Percentiles rank a stretch among this genome's conserved stretches.
Evolutionary conservation across 1,140 invertebrate species (phyloP).

Genomic region (Euwallacea fornicatus): DNA sequence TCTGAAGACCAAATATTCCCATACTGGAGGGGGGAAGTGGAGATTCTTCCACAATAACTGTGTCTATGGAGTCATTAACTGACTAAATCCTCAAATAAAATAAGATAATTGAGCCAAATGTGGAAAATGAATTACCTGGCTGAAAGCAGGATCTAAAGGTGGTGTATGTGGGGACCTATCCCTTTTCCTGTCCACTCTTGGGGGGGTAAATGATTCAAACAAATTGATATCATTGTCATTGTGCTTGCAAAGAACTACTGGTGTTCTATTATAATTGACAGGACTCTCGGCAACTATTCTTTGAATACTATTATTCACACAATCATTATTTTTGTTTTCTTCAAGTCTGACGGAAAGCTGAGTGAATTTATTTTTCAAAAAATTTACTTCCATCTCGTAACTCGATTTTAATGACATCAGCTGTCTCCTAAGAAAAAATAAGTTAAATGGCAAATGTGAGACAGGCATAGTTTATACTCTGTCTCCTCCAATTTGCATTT

Average conservation of each 20-base stretch:
- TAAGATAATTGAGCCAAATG: not conserved
- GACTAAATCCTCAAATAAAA: too few species aligned
- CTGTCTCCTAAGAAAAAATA: conserved; percentile 33
- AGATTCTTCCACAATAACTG: conserved; percentile 6
- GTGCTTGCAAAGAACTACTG: not conserved
- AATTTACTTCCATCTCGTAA: conserved; percentile 41
- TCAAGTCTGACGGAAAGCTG: conserved; percentile 22
- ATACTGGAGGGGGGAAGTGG: conserved; percentile 32
- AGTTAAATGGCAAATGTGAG: too few species aligned
- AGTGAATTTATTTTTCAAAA: conserved; percentile 39
- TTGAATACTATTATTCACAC: conserved; percentile 37
- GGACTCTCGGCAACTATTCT: conserved; percentile 43
- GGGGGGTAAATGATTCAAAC: conserved; percentile 8
- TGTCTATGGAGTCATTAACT: not conserved
- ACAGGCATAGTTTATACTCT: conserved; percentile 17
- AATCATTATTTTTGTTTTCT: conserved; percentile 10
- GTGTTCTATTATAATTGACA: conserved; percentile 30
- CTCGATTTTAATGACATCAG: conserved; percentile 31
- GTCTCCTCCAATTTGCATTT: conserved; percentile 35
- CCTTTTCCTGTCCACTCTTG: not conserved
- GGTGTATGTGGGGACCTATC: not conserved
- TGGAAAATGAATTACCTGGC: not conserved
- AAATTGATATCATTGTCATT: conserved; percentile 4
- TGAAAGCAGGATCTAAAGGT: not conserved
- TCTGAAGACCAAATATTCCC: conserved; percentile 33